These are phyloP conservation scores for Branchellion lobata DNA, from an alignment of 2,888 invertebrate species.

Conservation along the genomic window DNA sequence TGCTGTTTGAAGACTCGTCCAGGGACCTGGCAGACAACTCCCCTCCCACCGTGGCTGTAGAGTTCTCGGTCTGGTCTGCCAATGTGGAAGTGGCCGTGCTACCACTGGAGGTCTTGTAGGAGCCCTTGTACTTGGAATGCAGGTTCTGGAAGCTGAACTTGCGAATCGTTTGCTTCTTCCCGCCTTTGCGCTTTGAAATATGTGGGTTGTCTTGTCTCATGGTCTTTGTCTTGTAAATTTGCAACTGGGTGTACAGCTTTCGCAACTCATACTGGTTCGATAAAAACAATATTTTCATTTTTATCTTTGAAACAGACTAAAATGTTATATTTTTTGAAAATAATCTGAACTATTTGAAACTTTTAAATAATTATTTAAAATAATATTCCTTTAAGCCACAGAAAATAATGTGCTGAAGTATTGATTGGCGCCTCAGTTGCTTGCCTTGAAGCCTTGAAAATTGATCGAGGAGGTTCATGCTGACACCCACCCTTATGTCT, in stretches of 20 bases:
- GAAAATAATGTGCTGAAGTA: too few relatives aligned
- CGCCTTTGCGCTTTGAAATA: conserved; percentile 87
- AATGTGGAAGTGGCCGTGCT: conserved; percentile 1
- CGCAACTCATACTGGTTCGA: conserved; percentile 70
- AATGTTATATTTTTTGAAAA: too few relatives aligned
- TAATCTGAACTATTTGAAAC: too few relatives aligned
- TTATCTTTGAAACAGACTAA: not conserved
- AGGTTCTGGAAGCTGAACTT: conserved; percentile 80
- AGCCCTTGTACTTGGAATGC: conserved; percentile 70
- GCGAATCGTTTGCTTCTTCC: conserved; percentile 70
- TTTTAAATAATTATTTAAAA: too few relatives aligned
- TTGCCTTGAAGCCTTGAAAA: too few relatives aligned
- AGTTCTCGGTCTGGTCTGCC: conserved; percentile 30
- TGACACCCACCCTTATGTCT: conserved; percentile 77
- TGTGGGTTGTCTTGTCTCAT: conserved; percentile 91
- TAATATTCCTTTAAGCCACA: too few relatives aligned
- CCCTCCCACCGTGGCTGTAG: conserved; percentile 46
- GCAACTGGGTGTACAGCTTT: conserved; percentile 85
- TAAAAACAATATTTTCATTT: not conserved
- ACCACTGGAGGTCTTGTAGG: conserved; percentile 53
- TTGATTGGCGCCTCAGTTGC: too few relatives aligned
- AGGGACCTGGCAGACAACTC: conserved; percentile 77
- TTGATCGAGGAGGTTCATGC: not conserved
- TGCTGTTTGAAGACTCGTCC: conserved; percentile 86
- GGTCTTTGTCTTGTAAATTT: conserved; percentile 86